A percentile compares a stretch with the other conserved stretches of the same genome.
Conservation (phyloP, 2,113 vertebrate genomes). For the Sprattus sprattus region DNA sequence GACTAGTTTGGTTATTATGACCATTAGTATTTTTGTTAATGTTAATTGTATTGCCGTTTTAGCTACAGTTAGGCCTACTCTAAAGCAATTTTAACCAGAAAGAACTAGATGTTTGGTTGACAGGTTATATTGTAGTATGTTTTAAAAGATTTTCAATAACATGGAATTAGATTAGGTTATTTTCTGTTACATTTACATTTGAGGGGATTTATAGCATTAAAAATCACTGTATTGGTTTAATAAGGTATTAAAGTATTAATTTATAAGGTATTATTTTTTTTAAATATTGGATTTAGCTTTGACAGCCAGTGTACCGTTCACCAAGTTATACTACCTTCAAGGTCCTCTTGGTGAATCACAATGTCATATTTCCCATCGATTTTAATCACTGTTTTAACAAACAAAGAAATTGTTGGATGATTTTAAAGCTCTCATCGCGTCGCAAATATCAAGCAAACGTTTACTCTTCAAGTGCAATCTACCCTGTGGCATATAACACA, state of each 20-base stretch:
- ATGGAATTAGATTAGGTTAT: neutral
- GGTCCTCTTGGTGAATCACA: slow-evolving; percentile 80
- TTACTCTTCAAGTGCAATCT: neutral
- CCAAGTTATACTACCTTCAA: slow-evolving; percentile 79
- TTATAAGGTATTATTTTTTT: slow-evolving; percentile 14
- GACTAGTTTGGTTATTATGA: neutral
- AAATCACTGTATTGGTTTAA: neutral
- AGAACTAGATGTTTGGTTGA: neutral
- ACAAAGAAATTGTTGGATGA: slow-evolving; percentile 49
- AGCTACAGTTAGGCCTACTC: neutral
- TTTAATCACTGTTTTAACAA: slow-evolving; percentile 77
- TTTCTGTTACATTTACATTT: neutral
- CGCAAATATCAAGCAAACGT: neutral
- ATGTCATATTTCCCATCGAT: slow-evolving; percentile 82
- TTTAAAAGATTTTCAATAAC: neutral
- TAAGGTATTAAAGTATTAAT: neutral
- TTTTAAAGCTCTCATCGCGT: neutral
- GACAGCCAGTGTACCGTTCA: slow-evolving; percentile 24
- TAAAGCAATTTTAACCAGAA: neutral
- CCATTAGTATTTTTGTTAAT: neutral
- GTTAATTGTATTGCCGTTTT: neutral
- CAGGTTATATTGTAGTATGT: neutral
- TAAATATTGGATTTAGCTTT: slow-evolving; percentile 15
- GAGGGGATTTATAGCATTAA: neutral
- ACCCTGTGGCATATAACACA: neutral